Percentiles rank a stretch among this genome's conserved stretches.
Evolutionary conservation across 2,888 invertebrate genomes (phyloP).

Genomic region (Andrena praecox): DNA sequence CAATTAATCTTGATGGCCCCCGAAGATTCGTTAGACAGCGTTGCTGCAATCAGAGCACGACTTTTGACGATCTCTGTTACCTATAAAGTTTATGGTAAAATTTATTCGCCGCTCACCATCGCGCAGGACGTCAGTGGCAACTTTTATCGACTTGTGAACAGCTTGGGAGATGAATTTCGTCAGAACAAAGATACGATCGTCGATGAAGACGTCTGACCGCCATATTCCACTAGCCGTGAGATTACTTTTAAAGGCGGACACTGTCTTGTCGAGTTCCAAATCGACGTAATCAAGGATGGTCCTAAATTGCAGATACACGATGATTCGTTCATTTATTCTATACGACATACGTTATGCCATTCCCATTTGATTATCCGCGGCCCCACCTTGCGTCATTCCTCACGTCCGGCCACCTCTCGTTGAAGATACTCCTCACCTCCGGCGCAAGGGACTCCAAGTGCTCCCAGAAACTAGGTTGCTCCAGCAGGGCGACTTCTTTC

Average conservation of each 20-base stretch:
- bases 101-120: conserved; percentile 8
- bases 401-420: conserved; percentile 65
- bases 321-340: neutral
- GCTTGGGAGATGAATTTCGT: conserved; percentile 72
- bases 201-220: conserved; percentile 56
- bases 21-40: neutral
- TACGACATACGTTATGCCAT: neutral
- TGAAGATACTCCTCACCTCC: conserved; percentile 66
- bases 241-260: conserved; percentile 65
- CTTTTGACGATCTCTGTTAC: no score
- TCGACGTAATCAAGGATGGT: conserved; percentile 74
- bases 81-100: neutral
- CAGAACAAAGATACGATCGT: conserved; percentile 72
- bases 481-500: conserved; percentile 63
- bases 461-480: conserved; percentile 67
- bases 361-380: neutral
- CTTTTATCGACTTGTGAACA: conserved; percentile 67
- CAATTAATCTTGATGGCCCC: conserved; percentile 66
- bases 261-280: conserved; percentile 74
- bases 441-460: conserved; percentile 64
- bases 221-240: conserved; percentile 67
- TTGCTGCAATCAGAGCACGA: conserved; percentile 9
- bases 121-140: conserved; percentile 45
- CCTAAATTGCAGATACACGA: conserved; percentile 31
- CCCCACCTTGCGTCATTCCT: conserved; percentile 53